Conservation (phyloP, 2,888 invertebrate species). For the Amblyjoppa proteus region DNA sequence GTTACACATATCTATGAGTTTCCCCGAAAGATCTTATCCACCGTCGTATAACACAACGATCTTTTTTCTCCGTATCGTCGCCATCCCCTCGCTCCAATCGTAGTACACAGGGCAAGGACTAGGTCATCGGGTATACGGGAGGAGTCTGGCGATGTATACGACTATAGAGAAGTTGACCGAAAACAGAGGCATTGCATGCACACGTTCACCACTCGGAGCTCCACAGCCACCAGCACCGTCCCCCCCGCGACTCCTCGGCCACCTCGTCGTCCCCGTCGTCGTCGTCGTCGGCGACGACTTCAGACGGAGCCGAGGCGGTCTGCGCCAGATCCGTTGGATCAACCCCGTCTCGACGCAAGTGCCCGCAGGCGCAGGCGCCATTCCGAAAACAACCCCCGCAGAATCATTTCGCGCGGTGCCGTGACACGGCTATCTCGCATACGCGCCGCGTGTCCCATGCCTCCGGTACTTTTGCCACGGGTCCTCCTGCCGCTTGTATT, state of each 20-base stretch:
- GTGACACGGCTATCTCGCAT: constrained; percentile 60
- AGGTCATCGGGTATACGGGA: constrained; percentile 53
- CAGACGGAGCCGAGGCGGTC: constrained; percentile 57
- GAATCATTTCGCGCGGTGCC: constrained; percentile 73
- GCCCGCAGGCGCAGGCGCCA: constrained; percentile 68
- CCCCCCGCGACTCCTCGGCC: constrained; percentile 38
- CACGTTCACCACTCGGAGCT: constrained; percentile 29
- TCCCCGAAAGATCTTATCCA: constrained; percentile 18
- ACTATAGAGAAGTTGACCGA: constrained; percentile 40
- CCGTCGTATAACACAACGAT: constrained; percentile 26
- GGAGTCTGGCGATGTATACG: constrained; percentile 19
- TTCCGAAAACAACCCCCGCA: constrained; percentile 71
- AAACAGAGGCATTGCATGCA: constrained; percentile 46
- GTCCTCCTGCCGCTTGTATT: constrained; percentile 5
- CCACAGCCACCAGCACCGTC: constrained; percentile 22
- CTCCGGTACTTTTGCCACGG: constrained; percentile 34
- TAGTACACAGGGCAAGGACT: constrained; percentile 40
- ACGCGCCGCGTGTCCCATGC: constrained; percentile 59
- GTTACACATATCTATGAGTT: background rate
- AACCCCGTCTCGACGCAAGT: constrained; percentile 66
- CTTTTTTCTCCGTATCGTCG: constrained; percentile 29
- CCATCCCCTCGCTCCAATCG: background rate
- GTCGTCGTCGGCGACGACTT: constrained; percentile 57
- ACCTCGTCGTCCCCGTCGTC: constrained; percentile 36
- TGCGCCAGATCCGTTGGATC: constrained; percentile 64